phyloP scores from a whole-genome alignment of 2,113 vertebrate genomes.

The Colossoma macropomum region DNA sequence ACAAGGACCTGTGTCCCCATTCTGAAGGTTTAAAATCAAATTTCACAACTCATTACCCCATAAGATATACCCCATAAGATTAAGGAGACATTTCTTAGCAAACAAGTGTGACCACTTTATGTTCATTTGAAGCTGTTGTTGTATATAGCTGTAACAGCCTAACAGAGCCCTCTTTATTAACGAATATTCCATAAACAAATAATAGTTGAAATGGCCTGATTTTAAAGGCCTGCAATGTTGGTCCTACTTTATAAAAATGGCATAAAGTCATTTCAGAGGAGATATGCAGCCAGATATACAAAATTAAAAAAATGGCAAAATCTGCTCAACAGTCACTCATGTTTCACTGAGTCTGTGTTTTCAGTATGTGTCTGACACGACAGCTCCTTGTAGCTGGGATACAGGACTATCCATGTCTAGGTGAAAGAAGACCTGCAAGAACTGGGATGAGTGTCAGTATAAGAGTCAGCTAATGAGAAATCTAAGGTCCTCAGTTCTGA shows the following conservation, averaged over 20 bases:
- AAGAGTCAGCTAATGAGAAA: background rate
- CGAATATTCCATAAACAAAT: background rate
- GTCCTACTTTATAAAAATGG: background rate
- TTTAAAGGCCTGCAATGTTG: no score
- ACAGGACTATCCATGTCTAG: background rate
- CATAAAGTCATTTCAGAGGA: background rate
- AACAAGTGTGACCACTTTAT: no score
- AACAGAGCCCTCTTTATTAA: background rate
- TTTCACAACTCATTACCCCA: no score
- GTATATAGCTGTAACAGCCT: no score
- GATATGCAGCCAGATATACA: no score
- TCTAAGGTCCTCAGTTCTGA: background rate
- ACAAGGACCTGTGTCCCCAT: no score
- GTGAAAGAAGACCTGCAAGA: background rate
- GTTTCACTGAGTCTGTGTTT: background rate
- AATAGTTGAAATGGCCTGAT: background rate
- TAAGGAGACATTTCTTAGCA: no score
- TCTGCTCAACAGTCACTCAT: background rate
- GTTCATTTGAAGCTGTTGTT: no score
- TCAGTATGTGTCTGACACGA: slow-evolving; percentile 5
- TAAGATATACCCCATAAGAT: no score
- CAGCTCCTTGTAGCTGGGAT: background rate
- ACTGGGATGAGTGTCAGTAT: background rate
- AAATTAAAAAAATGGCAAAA: no score
- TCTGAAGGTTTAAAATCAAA: no score